phyloP scores from a whole-genome alignment of 2,797 vertebrate species.

The Lemur catta region DNA sequence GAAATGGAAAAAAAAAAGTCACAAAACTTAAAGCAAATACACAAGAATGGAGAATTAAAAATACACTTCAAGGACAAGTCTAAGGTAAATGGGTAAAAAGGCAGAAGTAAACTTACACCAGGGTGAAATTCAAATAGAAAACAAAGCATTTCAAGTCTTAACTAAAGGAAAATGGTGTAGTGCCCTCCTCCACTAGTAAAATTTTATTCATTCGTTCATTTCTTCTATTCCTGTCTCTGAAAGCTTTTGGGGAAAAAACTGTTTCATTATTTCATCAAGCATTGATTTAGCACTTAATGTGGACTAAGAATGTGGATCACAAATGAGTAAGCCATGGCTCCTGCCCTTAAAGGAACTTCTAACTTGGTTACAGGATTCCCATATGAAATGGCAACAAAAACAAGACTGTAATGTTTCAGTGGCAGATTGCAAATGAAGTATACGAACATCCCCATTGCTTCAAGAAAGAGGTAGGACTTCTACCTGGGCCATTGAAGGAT shows the following conservation, averaged over 20 bases:
- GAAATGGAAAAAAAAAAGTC: background rate
- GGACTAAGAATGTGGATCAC: background rate
- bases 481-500: background rate
- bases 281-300: too few species aligned
- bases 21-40: background rate
- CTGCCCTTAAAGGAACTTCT: background rate
- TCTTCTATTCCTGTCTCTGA: background rate
- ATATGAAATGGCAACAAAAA: background rate
- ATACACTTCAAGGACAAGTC: background rate
- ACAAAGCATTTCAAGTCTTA: background rate
- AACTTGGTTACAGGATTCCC: background rate
- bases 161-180: background rate
- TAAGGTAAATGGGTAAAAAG: background rate
- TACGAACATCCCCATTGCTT: background rate
- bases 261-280: background rate
- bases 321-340: background rate
- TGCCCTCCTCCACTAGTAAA: background rate
- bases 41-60: background rate
- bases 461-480: background rate
- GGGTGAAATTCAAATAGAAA: background rate
- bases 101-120: background rate
- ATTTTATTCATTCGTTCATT: background rate
- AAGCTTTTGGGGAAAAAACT: background rate
- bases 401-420: background rate
- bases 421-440: background rate